Base-by-base conservation (phyloP, 1,140 invertebrate genomes). In the Drosophila nigromelanica region DNA sequence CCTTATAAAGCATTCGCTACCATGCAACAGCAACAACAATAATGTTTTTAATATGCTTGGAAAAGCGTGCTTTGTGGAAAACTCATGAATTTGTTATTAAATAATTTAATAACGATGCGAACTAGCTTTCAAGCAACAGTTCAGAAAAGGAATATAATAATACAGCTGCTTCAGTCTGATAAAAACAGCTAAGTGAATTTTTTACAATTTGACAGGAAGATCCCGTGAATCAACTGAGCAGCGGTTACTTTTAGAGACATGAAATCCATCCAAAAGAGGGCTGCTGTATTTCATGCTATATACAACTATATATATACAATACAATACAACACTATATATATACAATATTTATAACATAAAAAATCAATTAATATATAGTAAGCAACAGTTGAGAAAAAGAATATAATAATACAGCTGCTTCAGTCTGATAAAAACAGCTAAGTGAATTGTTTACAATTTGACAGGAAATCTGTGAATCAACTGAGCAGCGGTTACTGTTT, bases 1-100 rank as follows among this genome's bases (percentile, higher is more conserved):
- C 59, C 58, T 55, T 75, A 70, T 86, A 86, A 75, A 85, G 60
- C 64, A 80, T 72, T 68, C 63, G 54, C 39, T 18, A 18, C 18
- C 18, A 18, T 61, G 45, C 51, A 15, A 47, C 30, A 62, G 8
- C 67, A 59, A 10, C 54, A 43, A 15, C 37, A 70, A 15, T 48
- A 66, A 10, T 14, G 5, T 5, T 40, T 14, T 40, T 40, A 40
- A 12, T 47, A 47, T 47, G 45, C 45, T 24, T 24, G 21, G 11
- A 24, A 47, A 47, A 6, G 21, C 45, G n/a, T n/a, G 45, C 11
- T 18, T 47, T 47, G 27, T n/a, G n/a, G 5, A n/a, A 21, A 35
- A 18, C 12, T 50, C 40, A n/a, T 66, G n/a, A 48, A 48, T 30
- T n/a, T 39, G 5, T 35, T 24, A 47, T 39, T 30, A 55, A 35